Conservation (phyloP, 2,113 vertebrate species). For the Onychostoma macrolepis region DNA sequence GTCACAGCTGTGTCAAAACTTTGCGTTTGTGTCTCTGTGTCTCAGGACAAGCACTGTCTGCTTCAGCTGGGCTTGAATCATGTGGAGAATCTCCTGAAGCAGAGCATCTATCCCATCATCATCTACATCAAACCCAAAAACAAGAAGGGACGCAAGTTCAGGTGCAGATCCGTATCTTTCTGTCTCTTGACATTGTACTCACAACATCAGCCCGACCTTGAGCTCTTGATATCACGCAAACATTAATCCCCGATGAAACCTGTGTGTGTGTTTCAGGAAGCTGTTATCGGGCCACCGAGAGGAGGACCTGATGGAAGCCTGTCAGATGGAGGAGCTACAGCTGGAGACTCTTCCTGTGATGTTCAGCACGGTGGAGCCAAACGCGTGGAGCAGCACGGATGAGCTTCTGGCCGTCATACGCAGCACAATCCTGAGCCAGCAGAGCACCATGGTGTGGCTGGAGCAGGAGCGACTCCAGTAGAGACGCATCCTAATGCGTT, state of each 20-base stretch:
- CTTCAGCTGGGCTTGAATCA: conserved; percentile 72
- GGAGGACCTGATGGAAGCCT: conserved; percentile 70
- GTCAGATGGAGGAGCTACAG: conserved; percentile 74
- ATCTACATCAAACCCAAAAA: conserved; percentile 76
- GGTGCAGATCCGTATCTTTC: conserved; percentile 47
- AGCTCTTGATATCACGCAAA: neutral
- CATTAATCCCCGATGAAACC: neutral
- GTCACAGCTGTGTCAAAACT: neutral
- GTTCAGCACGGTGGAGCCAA: conserved; percentile 71
- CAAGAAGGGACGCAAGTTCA: conserved; percentile 77
- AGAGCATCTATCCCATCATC: conserved; percentile 76
- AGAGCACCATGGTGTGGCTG: conserved; percentile 75
- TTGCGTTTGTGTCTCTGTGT: conserved; percentile 26
- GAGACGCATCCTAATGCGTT: neutral
- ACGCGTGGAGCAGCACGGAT: conserved; percentile 72
- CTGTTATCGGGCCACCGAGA: conserved; percentile 69
- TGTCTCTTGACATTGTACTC: neutral
- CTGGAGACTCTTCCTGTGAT: conserved; percentile 76
- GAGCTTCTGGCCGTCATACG: conserved; percentile 71
- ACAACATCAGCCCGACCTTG: neutral
- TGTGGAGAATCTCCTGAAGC: conserved; percentile 73
- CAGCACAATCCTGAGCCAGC: conserved; percentile 71
- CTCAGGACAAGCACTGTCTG: conserved; percentile 77
- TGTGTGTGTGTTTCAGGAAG: conserved; percentile 66
- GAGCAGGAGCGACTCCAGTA: conserved; percentile 72